A percentile compares a stretch with the other conserved stretches of the same genome.
Evolutionary conservation across 1,140 invertebrate genomes (phyloP).

Genomic region (Bombus sylvicola): DNA sequence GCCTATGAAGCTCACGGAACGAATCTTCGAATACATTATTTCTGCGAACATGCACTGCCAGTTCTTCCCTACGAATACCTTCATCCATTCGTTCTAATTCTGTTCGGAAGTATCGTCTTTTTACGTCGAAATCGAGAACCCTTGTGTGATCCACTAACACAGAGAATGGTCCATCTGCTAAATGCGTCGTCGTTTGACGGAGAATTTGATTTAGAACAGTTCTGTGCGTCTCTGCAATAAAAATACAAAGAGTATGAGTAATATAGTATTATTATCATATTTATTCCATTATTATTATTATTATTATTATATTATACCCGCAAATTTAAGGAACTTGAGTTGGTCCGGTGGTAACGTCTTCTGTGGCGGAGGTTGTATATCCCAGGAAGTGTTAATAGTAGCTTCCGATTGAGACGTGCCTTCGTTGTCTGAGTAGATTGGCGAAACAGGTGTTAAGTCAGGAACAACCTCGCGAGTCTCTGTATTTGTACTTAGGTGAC

Average conservation of each 20-base stretch:
- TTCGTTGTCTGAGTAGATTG: constrained; percentile 77
- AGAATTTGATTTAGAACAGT: constrained; percentile 96
- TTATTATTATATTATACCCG: constrained; percentile 79
- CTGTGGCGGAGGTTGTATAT: constrained; percentile 68
- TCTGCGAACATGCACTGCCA: constrained; percentile 94
- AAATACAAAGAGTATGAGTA: constrained; percentile 13
- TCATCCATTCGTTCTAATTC: constrained; percentile 92
- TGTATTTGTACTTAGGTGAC: constrained; percentile 68
- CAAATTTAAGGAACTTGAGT: constrained; percentile 92
- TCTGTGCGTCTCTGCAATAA: constrained; percentile 90
- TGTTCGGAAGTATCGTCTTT: constrained; percentile 94
- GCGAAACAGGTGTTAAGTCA: constrained; percentile 78
- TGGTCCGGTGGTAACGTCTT: constrained; percentile 84
- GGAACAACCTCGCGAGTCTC: constrained; percentile 76
- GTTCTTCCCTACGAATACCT: constrained; percentile 92
- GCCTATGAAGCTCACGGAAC: constrained; percentile 93
- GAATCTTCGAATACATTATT: constrained; percentile 96
- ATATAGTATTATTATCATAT: not conserved
- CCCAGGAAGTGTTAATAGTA: constrained; percentile 73
- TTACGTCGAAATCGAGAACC: constrained; percentile 96
- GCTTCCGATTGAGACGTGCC: constrained; percentile 69
- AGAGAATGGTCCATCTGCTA: constrained; percentile 94
- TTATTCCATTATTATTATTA: not conserved
- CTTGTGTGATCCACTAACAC: constrained; percentile 95
- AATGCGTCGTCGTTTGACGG: constrained; percentile 91